Base-by-base conservation (phyloP, 64 coral and sea anemone species). In the Hydrozoanthus tunicans region DNA sequence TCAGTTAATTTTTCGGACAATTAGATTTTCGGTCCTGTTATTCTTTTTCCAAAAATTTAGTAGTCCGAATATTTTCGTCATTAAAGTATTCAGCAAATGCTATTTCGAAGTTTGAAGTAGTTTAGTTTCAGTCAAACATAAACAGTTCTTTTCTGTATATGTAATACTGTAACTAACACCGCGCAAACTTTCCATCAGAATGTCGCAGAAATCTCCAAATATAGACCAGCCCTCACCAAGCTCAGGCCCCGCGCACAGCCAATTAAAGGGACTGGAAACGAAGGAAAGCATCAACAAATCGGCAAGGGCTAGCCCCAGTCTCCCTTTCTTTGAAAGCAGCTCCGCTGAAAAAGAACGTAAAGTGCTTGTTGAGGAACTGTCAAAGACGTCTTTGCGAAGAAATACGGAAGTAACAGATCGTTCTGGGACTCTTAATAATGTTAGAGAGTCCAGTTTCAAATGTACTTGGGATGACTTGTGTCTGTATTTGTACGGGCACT, bases 391-490 rank as follows among this genome's bases (percentile, higher is more conserved):
- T 70, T 56, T 83, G 4, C 81, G 62, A 20, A 64, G 61, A n/a
- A 52, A 66, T 53, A 17, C 60, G 59, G 81, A 83, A 32, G 51
- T 17, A 51, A 5, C 62, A 86, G 65, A 73, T 53, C 53, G 15
- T 9, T 71, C 23, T 69, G 10, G 51, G 6, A 14, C 63, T 77
- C 14, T 52, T 3, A 3, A 77, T 23, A 77, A 66, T 17, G 12
- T 10, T 20, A 82, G 53, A 59, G n/a, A 20, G 8, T 27, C 64
- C n/a, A 55, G 51, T 27, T 5, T 24, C n/a, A 79, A 93, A 12
- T 32, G 93, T 55, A 82, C 95, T 53, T 96, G 92, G 95, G 95
- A 96, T 25, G 95, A 96, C 17, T 79, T 96, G 15, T 93, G 91
- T 17, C 82, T 79, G 74, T 96, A 93, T 90, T 62, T 96, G 15